These are phyloP conservation scores for Belonocnema kinseyi DNA, from an alignment of 1,140 invertebrate species.

Conservation along the genomic window DNA sequence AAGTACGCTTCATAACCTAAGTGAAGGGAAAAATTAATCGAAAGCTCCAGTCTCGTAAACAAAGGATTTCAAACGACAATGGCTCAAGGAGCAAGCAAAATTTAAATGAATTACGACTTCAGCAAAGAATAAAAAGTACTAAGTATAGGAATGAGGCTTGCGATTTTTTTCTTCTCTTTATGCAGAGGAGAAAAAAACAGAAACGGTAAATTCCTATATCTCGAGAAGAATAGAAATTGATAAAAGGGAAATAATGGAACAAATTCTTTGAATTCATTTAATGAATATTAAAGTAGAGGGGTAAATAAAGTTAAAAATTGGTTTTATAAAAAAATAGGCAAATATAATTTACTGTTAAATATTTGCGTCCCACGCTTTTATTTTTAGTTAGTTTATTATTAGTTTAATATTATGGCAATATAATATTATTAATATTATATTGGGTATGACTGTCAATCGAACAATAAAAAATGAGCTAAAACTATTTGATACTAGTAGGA, in stretches of 20 bases:
- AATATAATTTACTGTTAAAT: too few relatives aligned
- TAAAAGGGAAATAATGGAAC: conserved; percentile 4
- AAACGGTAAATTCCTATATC: not conserved
- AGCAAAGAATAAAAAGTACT: not conserved
- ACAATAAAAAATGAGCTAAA: too few relatives aligned
- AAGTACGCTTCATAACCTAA: not conserved
- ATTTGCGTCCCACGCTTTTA: too few relatives aligned
- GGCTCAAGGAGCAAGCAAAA: conserved; percentile 7
- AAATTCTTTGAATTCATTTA: not conserved
- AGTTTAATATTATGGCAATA: too few relatives aligned
- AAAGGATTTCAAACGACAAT: conserved; percentile 14
- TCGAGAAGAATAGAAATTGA: conserved; percentile 14
- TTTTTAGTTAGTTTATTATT: too few relatives aligned
- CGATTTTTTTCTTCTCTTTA: conserved; percentile 2
- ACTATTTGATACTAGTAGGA: too few relatives aligned
- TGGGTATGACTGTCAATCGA: too few relatives aligned
- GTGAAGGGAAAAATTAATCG: conserved; percentile 7
- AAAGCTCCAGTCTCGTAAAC: conserved; percentile 1
- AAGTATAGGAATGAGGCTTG: not conserved
- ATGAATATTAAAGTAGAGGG: not conserved
- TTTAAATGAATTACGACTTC: not conserved
- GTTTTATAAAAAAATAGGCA: not conserved
- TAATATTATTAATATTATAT: too few relatives aligned
- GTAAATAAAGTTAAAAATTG: not conserved
- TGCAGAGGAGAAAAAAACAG: not conserved